Conservation (phyloP, 2,888 invertebrate genomes). For the Eupithecia exiguata region DNA sequence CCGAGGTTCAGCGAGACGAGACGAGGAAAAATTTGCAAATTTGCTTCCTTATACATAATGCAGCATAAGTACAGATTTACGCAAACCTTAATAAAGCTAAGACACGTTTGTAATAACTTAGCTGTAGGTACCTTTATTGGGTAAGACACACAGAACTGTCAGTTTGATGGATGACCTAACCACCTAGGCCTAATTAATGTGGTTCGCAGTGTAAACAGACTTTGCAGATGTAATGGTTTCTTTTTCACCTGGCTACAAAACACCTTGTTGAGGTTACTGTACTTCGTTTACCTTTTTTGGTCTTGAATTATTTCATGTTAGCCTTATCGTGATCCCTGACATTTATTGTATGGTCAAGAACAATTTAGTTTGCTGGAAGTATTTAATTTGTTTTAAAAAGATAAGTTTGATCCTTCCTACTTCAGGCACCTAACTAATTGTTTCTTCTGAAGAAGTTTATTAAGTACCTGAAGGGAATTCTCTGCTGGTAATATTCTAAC, state of each 20-base stretch:
- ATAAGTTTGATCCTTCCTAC: not conserved
- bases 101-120: not conserved
- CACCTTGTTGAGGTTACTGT: conserved; percentile 61
- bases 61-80: not conserved
- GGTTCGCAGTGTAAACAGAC: conserved; percentile 37
- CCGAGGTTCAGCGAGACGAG: not conserved
- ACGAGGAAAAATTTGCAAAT: not conserved
- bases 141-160: not conserved
- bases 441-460: not conserved
- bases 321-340: conserved; percentile 58
- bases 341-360: conserved; percentile 51
- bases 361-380: conserved; percentile 36
- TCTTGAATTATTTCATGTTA: conserved; percentile 56
- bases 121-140: not conserved
- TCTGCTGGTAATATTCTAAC: not conserved
- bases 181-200: conserved; percentile 13
- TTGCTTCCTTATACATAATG: not conserved
- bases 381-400: conserved; percentile 31
- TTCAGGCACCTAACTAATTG: not conserved
- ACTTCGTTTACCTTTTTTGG: conserved; percentile 61
- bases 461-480: not conserved
- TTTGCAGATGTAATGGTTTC: conserved; percentile 57
- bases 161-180: conserved; percentile 12
- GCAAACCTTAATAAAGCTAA: not conserved
- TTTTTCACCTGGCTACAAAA: conserved; percentile 61